phyloP scores from a whole-genome alignment of 2,797 vertebrate species.

The Ceryle rudis region DNA sequence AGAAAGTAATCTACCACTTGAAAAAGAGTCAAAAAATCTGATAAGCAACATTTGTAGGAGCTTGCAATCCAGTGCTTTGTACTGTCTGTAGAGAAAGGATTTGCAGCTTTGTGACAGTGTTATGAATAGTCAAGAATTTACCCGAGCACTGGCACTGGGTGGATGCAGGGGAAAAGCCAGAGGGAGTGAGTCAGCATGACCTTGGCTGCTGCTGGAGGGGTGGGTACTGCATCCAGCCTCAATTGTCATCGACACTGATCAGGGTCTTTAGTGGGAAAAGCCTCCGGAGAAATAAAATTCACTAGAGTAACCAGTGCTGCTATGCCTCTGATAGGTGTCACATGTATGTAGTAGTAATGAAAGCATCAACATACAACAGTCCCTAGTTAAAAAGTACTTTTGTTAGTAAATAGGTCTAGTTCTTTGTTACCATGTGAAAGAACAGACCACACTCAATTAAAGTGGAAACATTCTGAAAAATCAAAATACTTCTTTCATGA shows the following conservation, averaged over 20 bases:
- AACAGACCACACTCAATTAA: rapidly evolving
- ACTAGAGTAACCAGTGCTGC: rapidly evolving
- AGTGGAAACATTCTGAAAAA: neutral
- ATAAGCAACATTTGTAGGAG: neutral
- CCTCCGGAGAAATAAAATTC: neutral
- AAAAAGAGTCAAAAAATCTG: neutral
- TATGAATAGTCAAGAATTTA: slow-evolving; percentile 18
- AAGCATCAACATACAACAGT: neutral
- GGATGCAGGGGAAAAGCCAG: neutral
- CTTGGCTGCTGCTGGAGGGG: slow-evolving; percentile 21
- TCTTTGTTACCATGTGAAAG: neutral
- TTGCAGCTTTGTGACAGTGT: neutral
- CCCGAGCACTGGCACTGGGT: neutral
- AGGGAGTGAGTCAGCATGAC: slow-evolving; percentile 63
- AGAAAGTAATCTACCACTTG: neutral
- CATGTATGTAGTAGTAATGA: neutral
- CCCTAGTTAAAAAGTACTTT: neutral
- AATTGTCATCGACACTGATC: neutral
- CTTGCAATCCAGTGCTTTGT: neutral
- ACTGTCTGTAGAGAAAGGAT: neutral
- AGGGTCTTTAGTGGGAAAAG: neutral
- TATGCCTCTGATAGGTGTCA: neutral
- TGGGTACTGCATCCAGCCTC: neutral
- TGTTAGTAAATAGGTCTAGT: neutral
- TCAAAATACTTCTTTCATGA: neutral